These are phyloP conservation scores for Hypselothyrea guttata DNA, from an alignment of 2,888 invertebrate species.

Conservation along the genomic window DNA sequence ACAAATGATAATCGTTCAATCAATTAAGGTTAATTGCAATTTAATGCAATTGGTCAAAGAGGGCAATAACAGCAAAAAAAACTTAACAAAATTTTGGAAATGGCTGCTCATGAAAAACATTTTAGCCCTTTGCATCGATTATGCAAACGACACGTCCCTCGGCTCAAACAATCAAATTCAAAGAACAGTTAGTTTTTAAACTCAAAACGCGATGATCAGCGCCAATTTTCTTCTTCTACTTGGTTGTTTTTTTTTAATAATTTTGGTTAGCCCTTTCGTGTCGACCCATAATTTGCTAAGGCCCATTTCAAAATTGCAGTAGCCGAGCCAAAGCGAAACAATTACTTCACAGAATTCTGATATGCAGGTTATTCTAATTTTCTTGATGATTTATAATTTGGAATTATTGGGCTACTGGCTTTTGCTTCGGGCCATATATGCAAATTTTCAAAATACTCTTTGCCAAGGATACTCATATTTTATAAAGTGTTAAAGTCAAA, in stretches of 20 bases:
- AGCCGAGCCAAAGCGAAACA: slow-evolving; percentile 44
- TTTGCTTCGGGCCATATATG: slow-evolving; percentile 53
- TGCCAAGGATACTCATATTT: background rate
- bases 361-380: slow-evolving; percentile 64
- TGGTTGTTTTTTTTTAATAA: slow-evolving; percentile 1
- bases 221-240: slow-evolving; percentile 26
- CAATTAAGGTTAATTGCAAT: slow-evolving; percentile 73
- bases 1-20: slow-evolving; percentile 69
- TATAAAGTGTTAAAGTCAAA: background rate
- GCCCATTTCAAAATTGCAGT: slow-evolving; percentile 61
- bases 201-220: slow-evolving; percentile 54
- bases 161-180: slow-evolving; percentile 15
- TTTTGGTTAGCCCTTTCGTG: slow-evolving; percentile 50
- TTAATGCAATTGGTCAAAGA: slow-evolving; percentile 59
- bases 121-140: slow-evolving; percentile 39
- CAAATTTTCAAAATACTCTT: slow-evolving; percentile 48
- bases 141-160: slow-evolving; percentile 47
- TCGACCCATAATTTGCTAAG: slow-evolving; percentile 44
- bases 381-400: slow-evolving; percentile 73
- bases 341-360: slow-evolving; percentile 11
- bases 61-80: no score
- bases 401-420: slow-evolving; percentile 72
- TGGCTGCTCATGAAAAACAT: slow-evolving; percentile 25
- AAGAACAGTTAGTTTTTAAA: slow-evolving; percentile 62
- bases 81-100: slow-evolving; percentile 25